Base-by-base conservation (phyloP, 2,797 vertebrate species). In the Ambastaia sidthimunki region DNA sequence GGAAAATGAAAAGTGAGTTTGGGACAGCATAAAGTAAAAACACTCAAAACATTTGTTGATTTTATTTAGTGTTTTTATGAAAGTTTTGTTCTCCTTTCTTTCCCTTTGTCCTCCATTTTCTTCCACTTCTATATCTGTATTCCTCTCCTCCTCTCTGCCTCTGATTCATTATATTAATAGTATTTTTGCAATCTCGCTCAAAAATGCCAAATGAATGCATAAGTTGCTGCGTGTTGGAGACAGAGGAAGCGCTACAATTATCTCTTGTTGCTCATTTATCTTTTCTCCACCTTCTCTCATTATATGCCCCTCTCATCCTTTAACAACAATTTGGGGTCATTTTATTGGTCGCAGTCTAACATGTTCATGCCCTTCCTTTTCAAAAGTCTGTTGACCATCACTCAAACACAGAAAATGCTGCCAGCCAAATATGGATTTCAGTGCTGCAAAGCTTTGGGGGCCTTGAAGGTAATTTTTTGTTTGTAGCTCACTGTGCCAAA, bases 191-290 rank as follows among this genome's bases (percentile, higher is more conserved):
- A 81, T 68, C 72, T 77, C 71, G 71, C 48, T 76, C 85, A 89
- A 28, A 88, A 87, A 84, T 85, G 68, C 72, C 82, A 80, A 60
- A 80, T 74, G 77, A 83, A 82, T 75, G 73, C 75, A 79, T 69
- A 74, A 60, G 63, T 81, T 81, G 71, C 73, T 69, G 41, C 67
- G 72, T 37, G 78, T 85, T 82, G 21, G 28, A 82, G 74, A 48
- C 73, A 69, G 74, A 73, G 65, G 66, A 66, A 67, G 52, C 47
- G 50, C 68, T 82, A 85, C 83, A 91, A 93, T 93, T 90, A 92
- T 91, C 89, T 83, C 80, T 87, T 86, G 87, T 86, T 82, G 85
- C 83, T 83, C 77, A 71, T 92, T 91, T 86, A 91, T 92, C 89
- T 89, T 84, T 80, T 67, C 37, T 47, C 2, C 68, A 69, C 16